These are phyloP conservation scores for Andrena cerasifolii DNA, from an alignment of 1,140 invertebrate species.

Conservation along the genomic window DNA sequence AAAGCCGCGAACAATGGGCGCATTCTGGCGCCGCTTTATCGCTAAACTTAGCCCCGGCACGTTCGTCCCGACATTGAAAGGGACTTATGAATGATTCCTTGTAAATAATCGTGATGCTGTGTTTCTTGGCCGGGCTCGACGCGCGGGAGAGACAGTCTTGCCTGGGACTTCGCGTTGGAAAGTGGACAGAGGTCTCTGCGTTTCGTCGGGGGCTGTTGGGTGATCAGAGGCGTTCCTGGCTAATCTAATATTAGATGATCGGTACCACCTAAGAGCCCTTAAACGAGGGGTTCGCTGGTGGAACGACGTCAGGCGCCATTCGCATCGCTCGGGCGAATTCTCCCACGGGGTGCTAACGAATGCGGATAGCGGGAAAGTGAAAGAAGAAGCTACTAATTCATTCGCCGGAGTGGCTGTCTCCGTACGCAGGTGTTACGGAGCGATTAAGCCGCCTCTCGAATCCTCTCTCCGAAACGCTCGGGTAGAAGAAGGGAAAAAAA, in stretches of 20 bases:
- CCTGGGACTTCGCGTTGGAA: too few species aligned
- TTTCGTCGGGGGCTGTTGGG: too few species aligned
- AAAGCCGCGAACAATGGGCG: constrained; percentile 34
- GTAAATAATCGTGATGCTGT: constrained; percentile 34
- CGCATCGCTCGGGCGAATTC: neutral
- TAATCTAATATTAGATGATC: too few species aligned
- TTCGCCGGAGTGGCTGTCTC: neutral
- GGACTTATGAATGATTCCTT: constrained; percentile 44
- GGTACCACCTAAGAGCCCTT: too few species aligned
- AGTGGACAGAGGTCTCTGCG: too few species aligned
- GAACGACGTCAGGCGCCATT: too few species aligned
- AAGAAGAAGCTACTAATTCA: neutral
- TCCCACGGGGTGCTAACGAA: neutral
- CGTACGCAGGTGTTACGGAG: constrained; percentile 31
- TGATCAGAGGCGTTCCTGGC: too few species aligned
- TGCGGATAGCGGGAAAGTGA: neutral
- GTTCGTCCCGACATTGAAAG: constrained; percentile 30
- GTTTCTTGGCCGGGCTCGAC: neutral
- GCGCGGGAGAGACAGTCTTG: too few species aligned
- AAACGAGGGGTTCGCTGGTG: too few species aligned
- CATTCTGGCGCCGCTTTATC: constrained; percentile 40
- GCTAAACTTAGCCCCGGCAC: constrained; percentile 39
- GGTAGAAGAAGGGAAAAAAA: neutral
- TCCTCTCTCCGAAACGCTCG: neutral
- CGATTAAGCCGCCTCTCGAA: constrained; percentile 22